phyloP scores from a whole-genome alignment of 2,113 vertebrate genomes.

The Aramus guarauna region DNA sequence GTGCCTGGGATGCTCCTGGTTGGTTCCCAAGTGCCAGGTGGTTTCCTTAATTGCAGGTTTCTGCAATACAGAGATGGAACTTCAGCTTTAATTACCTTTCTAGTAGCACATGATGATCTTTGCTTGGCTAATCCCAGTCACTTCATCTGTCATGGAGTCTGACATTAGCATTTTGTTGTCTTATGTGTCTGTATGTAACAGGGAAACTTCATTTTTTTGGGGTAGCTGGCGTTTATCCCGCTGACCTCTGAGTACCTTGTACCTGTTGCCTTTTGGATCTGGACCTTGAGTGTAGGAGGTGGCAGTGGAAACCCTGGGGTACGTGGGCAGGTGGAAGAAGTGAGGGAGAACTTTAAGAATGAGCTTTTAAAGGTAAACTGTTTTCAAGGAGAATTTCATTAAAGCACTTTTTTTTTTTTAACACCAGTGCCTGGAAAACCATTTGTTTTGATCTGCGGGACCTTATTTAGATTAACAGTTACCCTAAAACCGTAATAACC shows the following conservation, averaged over 20 bases:
- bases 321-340: not conserved
- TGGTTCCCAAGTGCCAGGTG: not conserved
- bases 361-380: not conserved
- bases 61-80: not conserved
- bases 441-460: slow-evolving; percentile 25
- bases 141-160: not conserved
- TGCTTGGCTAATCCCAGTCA: not conserved
- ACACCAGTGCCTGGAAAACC: not conserved
- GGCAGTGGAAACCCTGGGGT: not conserved
- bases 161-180: not conserved
- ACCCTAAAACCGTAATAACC: not conserved
- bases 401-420: slow-evolving; percentile 1
- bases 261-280: not conserved
- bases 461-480: slow-evolving; percentile 31
- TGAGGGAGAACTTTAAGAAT: not conserved
- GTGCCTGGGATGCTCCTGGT: not conserved
- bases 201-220: not conserved
- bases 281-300: not conserved
- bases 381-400: slow-evolving; percentile 16
- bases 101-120: not conserved
- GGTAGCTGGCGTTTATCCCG: not conserved
- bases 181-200: not conserved
- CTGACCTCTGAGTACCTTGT: not conserved
- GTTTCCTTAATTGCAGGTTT: not conserved
- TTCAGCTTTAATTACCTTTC: not conserved